phyloP scores from a whole-genome alignment of 2,113 vertebrate genomes.

The Calyptomena viridis region DNA sequence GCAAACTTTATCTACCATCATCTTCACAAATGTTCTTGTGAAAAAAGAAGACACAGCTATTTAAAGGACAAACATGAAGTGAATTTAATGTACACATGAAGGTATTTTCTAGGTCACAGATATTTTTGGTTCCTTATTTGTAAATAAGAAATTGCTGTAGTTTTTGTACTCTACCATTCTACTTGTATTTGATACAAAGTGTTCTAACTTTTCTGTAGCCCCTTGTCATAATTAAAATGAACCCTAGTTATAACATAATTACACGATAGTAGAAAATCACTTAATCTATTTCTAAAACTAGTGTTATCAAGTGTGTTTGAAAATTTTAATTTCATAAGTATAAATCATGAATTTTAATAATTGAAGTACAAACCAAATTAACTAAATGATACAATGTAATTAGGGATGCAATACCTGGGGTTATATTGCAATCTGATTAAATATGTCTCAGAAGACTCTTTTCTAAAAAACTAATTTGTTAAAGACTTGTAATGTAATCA shows the following conservation, averaged over 20 bases:
- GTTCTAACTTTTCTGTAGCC: not conserved
- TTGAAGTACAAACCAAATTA: slow-evolving; percentile 51
- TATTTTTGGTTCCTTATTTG: not conserved
- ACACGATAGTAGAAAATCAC: slow-evolving; percentile 18
- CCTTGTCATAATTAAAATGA: slow-evolving; percentile 41
- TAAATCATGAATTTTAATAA: slow-evolving; percentile 48
- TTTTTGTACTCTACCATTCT: not conserved
- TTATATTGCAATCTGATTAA: slow-evolving; percentile 48
- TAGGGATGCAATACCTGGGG: slow-evolving; percentile 13
- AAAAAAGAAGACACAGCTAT: not conserved
- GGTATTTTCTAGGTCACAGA: not conserved
- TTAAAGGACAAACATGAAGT: not conserved
- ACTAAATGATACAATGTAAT: slow-evolving; percentile 40
- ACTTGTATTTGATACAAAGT: not conserved
- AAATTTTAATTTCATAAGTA: slow-evolving; percentile 51
- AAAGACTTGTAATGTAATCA: not conserved
- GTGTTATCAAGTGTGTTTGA: slow-evolving; percentile 43
- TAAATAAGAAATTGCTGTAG: not conserved
- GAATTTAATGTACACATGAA: not conserved
- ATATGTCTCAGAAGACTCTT: slow-evolving; percentile 4
- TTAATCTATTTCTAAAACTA: slow-evolving; percentile 49
- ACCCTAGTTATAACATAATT: slow-evolving; percentile 49
- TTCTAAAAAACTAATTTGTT: slow-evolving; percentile 19
- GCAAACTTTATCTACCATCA: not conserved
- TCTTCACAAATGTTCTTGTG: not conserved